A percentile compares a stretch with the other conserved stretches of the same genome.
Conservation (phyloP, 2,113 vertebrate genomes). For the Phylloscopus trochiloides region DNA sequence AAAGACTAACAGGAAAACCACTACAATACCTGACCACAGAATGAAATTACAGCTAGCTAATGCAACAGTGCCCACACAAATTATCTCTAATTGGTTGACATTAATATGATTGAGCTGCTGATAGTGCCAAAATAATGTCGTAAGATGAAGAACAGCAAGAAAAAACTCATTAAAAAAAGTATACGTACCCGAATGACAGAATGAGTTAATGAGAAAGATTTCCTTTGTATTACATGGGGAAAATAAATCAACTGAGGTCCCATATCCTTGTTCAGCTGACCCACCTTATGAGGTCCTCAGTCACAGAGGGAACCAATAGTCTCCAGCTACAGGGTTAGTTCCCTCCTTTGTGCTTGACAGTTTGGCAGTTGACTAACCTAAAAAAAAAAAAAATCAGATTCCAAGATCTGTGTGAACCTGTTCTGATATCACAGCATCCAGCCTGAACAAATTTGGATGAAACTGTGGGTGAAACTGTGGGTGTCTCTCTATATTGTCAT, state of each 20-base stretch:
- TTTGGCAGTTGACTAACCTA: neutral
- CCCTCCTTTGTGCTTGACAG: neutral
- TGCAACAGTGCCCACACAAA: neutral
- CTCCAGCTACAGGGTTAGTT: neutral
- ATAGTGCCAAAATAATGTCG: neutral
- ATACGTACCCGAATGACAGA: neutral
- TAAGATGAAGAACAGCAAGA: neutral
- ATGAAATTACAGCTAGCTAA: neutral
- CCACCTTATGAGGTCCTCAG: neutral
- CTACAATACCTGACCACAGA: neutral
- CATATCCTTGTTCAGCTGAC: neutral
- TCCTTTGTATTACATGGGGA: rapidly evolving
- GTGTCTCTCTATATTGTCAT: neutral
- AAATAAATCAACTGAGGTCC: neutral
- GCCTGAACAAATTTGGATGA: neutral
- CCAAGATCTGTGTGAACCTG: neutral
- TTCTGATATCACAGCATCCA: neutral
- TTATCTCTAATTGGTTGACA: neutral
- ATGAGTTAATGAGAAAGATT: neutral
- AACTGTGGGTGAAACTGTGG: neutral
- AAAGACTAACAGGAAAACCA: neutral
- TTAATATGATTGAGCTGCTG: neutral
- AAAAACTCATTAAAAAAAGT: neutral
- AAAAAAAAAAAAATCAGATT: neutral
- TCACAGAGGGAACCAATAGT: neutral